Percentiles rank a stretch among this genome's conserved stretches.
Evolutionary conservation across 1,140 invertebrate species (phyloP).

Genomic region (Dreissena polymorpha): DNA sequence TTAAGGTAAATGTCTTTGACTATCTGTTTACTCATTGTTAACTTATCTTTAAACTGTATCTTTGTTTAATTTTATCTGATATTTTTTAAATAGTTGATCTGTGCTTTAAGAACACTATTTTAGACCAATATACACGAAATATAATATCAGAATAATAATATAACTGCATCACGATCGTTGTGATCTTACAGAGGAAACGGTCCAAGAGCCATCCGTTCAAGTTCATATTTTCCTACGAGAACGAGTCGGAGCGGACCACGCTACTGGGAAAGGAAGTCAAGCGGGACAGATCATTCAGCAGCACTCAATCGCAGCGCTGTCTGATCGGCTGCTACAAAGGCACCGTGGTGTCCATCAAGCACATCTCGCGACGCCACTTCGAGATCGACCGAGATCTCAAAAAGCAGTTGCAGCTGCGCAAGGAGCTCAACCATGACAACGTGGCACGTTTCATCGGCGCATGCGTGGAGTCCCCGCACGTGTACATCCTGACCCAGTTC

Average conservation of each 20-base stretch:
- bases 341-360: slow-evolving; percentile 77
- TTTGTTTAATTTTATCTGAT: too few relatives aligned
- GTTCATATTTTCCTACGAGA: too few relatives aligned
- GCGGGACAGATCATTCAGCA: slow-evolving; percentile 67
- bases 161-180: too few relatives aligned
- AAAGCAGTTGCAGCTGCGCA: slow-evolving; percentile 87
- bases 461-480: slow-evolving; percentile 90
- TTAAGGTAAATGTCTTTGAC: too few relatives aligned
- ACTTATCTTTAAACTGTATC: too few relatives aligned
- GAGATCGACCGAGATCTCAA: slow-evolving; percentile 96
- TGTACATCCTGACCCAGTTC: slow-evolving; percentile 94
- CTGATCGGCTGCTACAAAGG: slow-evolving; percentile 87
- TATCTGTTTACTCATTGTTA: too few relatives aligned
- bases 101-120: too few relatives aligned
- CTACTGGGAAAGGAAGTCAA: slow-evolving; percentile 57
- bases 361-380: slow-evolving; percentile 90
- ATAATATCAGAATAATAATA: too few relatives aligned
- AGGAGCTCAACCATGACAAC: slow-evolving; percentile 94
- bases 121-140: too few relatives aligned
- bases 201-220: too few relatives aligned
- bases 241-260: too few relatives aligned
- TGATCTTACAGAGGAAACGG: slow-evolving; percentile 15
- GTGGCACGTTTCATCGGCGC: slow-evolving; percentile 98
- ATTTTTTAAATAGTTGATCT: too few relatives aligned
- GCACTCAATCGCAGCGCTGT: slow-evolving; percentile 85